A percentile compares a stretch with the other conserved stretches of the same genome.
Conservation (phyloP, 2,113 vertebrate genomes). For the Varanus salvator region DNA sequence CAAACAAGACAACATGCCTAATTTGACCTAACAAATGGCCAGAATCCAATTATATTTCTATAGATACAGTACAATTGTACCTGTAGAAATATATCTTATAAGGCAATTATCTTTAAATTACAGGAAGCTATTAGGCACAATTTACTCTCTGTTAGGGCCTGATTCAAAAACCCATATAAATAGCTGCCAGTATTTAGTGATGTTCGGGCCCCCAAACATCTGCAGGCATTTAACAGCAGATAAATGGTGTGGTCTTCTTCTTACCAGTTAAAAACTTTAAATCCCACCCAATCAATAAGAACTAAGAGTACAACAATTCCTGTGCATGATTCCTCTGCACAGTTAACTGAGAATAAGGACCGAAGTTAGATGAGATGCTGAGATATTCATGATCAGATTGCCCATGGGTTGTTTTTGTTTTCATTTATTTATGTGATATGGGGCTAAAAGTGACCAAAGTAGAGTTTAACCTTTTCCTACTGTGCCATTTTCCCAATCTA, state of each 20-base stretch:
- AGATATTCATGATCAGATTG: not conserved
- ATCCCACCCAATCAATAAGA: not conserved
- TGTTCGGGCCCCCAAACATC: not conserved
- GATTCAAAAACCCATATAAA: not conserved
- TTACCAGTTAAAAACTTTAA: not conserved
- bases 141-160: not conserved
- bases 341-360: not conserved
- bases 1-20: constrained; percentile 35
- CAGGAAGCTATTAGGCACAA: not conserved
- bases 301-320: not conserved
- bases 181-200: not conserved
- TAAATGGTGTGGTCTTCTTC: not conserved
- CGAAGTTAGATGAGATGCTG: not conserved
- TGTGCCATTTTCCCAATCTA: not conserved
- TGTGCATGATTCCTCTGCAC: not conserved
- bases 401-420: not conserved
- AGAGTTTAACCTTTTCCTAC: not conserved
- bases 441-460: not conserved
- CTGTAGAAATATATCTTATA: not conserved
- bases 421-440: not conserved
- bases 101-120: not conserved
- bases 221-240: not conserved
- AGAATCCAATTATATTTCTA: not conserved
- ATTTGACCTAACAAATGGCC: not conserved
- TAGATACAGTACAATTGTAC: not conserved